These are phyloP conservation scores for Lerema accius DNA, from an alignment of 1,140 invertebrate genomes.

Conservation along the genomic window DNA sequence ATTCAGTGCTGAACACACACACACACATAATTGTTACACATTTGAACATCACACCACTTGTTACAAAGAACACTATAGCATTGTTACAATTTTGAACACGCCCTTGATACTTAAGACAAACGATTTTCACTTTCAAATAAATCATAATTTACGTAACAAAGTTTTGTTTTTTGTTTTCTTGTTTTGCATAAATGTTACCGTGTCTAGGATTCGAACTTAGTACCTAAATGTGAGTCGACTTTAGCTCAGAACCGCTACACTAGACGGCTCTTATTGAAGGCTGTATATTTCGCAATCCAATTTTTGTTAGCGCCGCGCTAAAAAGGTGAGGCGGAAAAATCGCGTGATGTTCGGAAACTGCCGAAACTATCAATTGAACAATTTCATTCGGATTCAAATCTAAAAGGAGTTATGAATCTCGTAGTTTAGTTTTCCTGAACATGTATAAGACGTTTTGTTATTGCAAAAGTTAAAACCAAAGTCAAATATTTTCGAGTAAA, in stretches of 20 bases:
- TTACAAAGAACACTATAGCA: not conserved
- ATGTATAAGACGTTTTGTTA: not conserved
- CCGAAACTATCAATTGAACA: not conserved
- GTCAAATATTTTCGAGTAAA: no score
- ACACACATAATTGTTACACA: not conserved
- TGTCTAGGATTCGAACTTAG: no score
- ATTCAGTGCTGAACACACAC: conserved; percentile 43
- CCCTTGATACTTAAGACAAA: no score
- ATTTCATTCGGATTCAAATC: not conserved
- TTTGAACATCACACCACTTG: no score
- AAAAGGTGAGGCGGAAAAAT: not conserved
- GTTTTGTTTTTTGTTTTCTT: no score
- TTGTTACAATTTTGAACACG: not conserved
- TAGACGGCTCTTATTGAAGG: not conserved
- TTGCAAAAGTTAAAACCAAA: no score
- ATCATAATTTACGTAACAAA: no score
- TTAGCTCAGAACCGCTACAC: no score
- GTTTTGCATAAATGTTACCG: no score
- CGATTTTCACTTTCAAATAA: no score
- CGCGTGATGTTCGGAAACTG: not conserved
- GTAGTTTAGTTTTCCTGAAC: not conserved
- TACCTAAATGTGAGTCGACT: no score
- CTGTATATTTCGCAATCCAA: not conserved
- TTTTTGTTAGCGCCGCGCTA: not conserved
- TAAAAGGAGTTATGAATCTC: not conserved